Conservation (phyloP, 2,113 vertebrate genomes). For the Apteryx mantelli region DNA sequence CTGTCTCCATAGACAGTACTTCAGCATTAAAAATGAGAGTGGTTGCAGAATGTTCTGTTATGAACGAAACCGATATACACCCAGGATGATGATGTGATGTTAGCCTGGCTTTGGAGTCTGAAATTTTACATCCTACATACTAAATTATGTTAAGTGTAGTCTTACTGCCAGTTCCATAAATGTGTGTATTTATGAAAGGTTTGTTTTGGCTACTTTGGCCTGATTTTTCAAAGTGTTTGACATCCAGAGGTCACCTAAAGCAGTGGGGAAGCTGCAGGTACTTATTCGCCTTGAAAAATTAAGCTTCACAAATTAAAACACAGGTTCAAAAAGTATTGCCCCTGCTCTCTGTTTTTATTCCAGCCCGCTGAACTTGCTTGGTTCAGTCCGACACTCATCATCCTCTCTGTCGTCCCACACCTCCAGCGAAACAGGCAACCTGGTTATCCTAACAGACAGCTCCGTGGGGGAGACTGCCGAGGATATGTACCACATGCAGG, state of each 20-base stretch:
- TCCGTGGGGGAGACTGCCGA: constrained; percentile 88
- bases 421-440: constrained; percentile 92
- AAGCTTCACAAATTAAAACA: neutral
- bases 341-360: constrained; percentile 41
- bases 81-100: neutral
- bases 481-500: constrained; percentile 93
- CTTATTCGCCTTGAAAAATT: neutral
- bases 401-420: constrained; percentile 95
- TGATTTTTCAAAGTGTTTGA: neutral
- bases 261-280: neutral
- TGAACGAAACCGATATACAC: neutral
- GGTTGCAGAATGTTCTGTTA: neutral
- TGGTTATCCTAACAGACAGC: constrained; percentile 89
- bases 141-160: neutral
- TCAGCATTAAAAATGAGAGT: neutral
- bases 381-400: constrained; percentile 91
- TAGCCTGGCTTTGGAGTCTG: neutral
- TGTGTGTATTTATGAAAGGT: neutral
- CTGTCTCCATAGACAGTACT: neutral
- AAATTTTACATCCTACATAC: neutral
- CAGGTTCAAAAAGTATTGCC: neutral
- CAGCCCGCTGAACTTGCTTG: constrained; percentile 92
- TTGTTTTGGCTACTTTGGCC: neutral
- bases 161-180: neutral
- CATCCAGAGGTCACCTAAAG: neutral